These are phyloP conservation scores for Trachurus trachurus DNA, from an alignment of 2,797 vertebrate species.

Conservation along the genomic window DNA sequence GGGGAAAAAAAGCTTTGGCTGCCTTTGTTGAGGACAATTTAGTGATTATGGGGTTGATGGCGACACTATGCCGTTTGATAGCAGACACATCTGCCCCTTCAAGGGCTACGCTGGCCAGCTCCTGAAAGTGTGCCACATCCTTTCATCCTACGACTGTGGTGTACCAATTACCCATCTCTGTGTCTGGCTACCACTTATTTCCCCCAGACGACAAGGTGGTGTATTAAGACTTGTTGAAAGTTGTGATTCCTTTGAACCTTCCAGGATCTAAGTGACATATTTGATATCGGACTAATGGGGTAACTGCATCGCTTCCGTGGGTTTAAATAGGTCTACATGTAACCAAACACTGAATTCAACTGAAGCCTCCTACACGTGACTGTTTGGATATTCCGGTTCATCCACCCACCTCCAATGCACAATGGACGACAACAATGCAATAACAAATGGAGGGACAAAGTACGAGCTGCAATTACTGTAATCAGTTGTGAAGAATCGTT, in stretches of 20 bases:
- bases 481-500: not conserved
- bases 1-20: constrained; percentile 49
- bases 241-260: constrained; percentile 10
- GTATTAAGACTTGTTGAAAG: constrained; percentile 24
- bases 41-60: constrained; percentile 70
- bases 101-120: constrained; percentile 26
- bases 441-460: not conserved
- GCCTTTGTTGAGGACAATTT: constrained; percentile 69
- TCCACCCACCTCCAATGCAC: not conserved
- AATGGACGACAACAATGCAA: not conserved
- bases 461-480: not conserved
- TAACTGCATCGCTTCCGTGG: not conserved
- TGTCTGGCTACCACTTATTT: not conserved
- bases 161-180: constrained; percentile 24
- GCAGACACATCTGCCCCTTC: constrained; percentile 41
- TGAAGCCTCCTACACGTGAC: not conserved
- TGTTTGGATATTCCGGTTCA: not conserved
- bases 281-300: not conserved
- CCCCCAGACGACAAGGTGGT: constrained; percentile 14
- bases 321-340: constrained; percentile 3
- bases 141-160: constrained; percentile 45
- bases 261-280: not conserved
- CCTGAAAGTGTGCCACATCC: constrained; percentile 19
- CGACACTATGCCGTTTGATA: constrained; percentile 50
- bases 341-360: constrained; percentile 7